phyloP scores from a whole-genome alignment of 2,797 vertebrate genomes.

The Pseudomugil tenellus region DNA sequence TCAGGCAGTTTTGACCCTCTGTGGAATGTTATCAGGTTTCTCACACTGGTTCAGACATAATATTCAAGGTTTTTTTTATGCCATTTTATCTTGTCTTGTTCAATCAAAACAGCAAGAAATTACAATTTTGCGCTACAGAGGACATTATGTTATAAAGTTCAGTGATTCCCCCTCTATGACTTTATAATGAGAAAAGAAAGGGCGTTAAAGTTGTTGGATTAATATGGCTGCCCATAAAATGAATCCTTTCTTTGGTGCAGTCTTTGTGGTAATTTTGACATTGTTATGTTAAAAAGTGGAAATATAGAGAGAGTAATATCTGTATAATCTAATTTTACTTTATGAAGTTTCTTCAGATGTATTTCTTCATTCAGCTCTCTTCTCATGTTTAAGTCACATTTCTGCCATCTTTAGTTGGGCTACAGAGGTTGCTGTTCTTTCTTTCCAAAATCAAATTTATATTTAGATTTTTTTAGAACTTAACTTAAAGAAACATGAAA shows the following conservation, averaged over 20 bases:
- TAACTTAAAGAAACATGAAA: neutral
- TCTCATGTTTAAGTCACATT: constrained; percentile 7
- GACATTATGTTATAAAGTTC: constrained; percentile 47
- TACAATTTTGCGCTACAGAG: constrained; percentile 52
- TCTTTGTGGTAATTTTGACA: neutral
- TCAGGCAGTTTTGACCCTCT: constrained; percentile 67
- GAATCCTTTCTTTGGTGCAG: neutral
- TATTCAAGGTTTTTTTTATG: constrained; percentile 70
- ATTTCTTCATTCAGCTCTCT: constrained; percentile 13
- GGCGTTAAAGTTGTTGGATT: constrained; percentile 11
- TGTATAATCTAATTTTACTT: neutral
- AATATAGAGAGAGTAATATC: neutral
- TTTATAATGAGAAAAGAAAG: neutral
- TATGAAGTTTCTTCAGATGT: neutral
- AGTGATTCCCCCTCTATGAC: constrained; percentile 40
- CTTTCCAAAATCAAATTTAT: too few relatives aligned
- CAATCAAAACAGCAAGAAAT: constrained; percentile 53
- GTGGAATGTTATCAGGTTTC: constrained; percentile 77
- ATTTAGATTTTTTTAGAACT: neutral
- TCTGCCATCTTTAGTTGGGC: neutral
- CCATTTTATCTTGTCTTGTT: constrained; percentile 63
- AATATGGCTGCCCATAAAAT: constrained; percentile 1
- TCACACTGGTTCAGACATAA: constrained; percentile 71
- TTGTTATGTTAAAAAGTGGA: neutral
- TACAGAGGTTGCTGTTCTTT: neutral